Percentiles rank a stretch among this genome's conserved stretches.
Evolutionary conservation across 1,140 invertebrate species (phyloP).

Genomic region (Lepidostoma basale): DNA sequence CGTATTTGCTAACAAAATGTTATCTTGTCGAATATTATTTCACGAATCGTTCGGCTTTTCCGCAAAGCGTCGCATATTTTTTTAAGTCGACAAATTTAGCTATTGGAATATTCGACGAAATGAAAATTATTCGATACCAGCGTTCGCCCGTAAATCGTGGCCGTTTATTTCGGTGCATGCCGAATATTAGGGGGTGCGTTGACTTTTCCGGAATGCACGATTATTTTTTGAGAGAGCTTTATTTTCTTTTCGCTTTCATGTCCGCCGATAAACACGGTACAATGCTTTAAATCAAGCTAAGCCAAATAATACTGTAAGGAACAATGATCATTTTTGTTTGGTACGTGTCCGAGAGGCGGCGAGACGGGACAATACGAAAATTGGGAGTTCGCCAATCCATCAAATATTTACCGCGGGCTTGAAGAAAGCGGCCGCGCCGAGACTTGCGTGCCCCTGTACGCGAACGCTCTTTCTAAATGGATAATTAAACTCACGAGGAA

Average conservation of each 20-base stretch:
- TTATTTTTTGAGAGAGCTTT: background rate
- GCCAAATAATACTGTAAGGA: background rate
- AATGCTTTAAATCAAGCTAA: background rate
- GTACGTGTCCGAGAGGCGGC: background rate
- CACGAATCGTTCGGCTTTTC: too few species aligned
- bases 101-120: too few species aligned
- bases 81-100: too few species aligned
- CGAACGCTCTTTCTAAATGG: background rate
- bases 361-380: background rate
- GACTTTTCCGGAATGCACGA: conserved; percentile 2
- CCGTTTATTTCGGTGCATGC: conserved; percentile 7
- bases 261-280: background rate
- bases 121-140: too few species aligned
- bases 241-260: background rate
- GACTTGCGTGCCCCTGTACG: background rate
- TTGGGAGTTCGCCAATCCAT: conserved; percentile 17
- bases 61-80: too few species aligned
- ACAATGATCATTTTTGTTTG: conserved; percentile 3
- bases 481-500: background rate
- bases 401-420: conserved; percentile 6
- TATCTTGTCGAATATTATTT: too few species aligned
- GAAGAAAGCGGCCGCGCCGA: background rate
- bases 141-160: too few species aligned
- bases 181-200: background rate
- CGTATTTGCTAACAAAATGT: too few species aligned